A percentile compares a stretch with the other conserved stretches of the same genome.
Conservation (phyloP, 1,140 invertebrate species). For the Lutraria rhynchaena region DNA sequence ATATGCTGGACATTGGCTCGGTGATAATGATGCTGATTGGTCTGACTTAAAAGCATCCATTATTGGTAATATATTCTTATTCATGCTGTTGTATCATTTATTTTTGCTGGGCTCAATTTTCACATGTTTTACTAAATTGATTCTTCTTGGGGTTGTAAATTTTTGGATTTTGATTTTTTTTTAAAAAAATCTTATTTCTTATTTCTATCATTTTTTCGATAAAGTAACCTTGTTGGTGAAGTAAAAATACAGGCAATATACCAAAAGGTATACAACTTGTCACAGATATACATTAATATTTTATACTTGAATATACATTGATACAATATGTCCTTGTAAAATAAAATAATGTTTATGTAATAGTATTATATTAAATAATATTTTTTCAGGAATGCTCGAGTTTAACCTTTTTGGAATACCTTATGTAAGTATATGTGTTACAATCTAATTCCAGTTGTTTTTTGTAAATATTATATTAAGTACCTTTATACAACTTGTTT, state of each 20-base stretch:
- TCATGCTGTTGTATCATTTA: too few species aligned
- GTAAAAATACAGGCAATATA: not conserved
- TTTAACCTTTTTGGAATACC: slow-evolving; percentile 81
- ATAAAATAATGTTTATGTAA: not conserved
- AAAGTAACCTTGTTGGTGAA: not conserved
- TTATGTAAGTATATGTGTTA: slow-evolving; percentile 77
- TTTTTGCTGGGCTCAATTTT: too few species aligned
- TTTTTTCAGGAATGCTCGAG: slow-evolving; percentile 74
- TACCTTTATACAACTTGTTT: too few species aligned
- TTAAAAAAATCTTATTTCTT: too few species aligned
- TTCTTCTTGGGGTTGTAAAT: too few species aligned
- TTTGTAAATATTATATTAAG: too few species aligned
- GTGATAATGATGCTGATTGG: slow-evolving; percentile 82
- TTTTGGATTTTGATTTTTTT: too few species aligned
- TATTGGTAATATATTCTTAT: slow-evolving; percentile 72
- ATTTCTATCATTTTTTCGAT: too few species aligned
- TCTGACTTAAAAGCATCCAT: slow-evolving; percentile 67
- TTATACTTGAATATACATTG: not conserved
- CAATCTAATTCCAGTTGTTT: too few species aligned
- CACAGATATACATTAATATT: not conserved
- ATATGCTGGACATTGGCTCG: slow-evolving; percentile 94
- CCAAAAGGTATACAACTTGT: not conserved
- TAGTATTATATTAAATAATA: slow-evolving; percentile 26
- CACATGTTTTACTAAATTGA: too few species aligned
- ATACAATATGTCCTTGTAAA: not conserved